These are phyloP conservation scores for Intoshia linei DNA, from an alignment of 1,140 invertebrate species.

Conservation along the genomic window DNA sequence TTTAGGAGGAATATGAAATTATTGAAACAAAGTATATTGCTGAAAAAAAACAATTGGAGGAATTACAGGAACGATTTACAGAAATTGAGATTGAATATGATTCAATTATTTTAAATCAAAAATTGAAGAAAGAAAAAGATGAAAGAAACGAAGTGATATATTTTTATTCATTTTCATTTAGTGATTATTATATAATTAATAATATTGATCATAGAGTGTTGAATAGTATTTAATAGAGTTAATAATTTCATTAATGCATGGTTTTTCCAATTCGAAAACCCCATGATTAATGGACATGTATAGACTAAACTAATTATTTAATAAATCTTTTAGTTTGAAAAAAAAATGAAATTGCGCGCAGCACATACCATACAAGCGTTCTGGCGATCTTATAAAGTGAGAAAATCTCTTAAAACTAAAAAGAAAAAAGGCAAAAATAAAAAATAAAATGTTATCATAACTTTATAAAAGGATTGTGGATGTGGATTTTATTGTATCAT, in stretches of 20 bases:
- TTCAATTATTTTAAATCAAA: conserved; percentile 15
- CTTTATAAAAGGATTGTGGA: too few relatives aligned
- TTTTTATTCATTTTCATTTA: too few relatives aligned
- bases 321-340: too few relatives aligned
- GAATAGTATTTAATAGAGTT: too few relatives aligned
- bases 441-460: conserved; percentile 8
- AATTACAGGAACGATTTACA: conserved; percentile 19
- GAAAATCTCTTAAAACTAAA: conserved; percentile 17
- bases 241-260: too few relatives aligned
- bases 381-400: conserved; percentile 21
- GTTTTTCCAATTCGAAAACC: too few relatives aligned
- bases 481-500: too few relatives aligned
- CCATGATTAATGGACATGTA: too few relatives aligned
- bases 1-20: conserved; percentile 19
- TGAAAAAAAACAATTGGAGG: conserved; percentile 20
- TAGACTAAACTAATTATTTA: too few relatives aligned
- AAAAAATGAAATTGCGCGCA: conserved; percentile 14
- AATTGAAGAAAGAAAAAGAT: conserved; percentile 12
- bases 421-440: conserved; percentile 14
- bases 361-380: conserved; percentile 21
- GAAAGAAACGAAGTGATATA: conserved; percentile 18
- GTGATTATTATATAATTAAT: too few relatives aligned
- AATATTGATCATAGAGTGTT: too few relatives aligned
- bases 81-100: conserved; percentile 18
- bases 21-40: conserved; percentile 18